Conservation (phyloP, 2,888 invertebrate species). For the Phragmatobia fuliginosa region DNA sequence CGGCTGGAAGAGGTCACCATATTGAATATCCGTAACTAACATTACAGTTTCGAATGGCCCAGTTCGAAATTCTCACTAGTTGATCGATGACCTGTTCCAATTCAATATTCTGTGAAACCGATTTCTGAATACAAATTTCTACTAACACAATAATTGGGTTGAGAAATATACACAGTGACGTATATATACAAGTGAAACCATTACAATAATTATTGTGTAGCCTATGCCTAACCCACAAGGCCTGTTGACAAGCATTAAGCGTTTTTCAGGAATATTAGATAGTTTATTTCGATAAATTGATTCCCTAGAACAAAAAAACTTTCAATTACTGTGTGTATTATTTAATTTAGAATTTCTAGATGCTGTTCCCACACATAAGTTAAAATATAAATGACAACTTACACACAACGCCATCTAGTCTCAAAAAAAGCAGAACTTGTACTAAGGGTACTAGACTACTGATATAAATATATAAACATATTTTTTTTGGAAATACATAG, state of each 20-base stretch:
- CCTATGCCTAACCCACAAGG: background rate
- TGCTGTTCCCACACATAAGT: background rate
- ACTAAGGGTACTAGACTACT: no score
- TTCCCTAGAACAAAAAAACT: background rate
- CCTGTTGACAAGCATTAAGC: background rate
- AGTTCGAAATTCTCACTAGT: background rate
- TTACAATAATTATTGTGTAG: background rate
- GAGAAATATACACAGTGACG: background rate
- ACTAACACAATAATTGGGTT: background rate
- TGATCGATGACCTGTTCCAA: background rate
- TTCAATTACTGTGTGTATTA: background rate
- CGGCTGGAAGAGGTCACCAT: accelerated
- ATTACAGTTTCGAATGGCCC: background rate
- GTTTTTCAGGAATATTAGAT: background rate
- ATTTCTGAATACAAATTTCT: background rate
- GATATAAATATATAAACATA: no score
- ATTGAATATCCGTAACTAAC: background rate
- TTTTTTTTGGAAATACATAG: no score
- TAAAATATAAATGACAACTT: no score
- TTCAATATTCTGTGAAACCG: conserved; percentile 2
- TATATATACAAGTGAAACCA: background rate
- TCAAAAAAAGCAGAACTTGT: no score
- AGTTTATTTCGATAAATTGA: background rate
- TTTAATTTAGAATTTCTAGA: background rate
- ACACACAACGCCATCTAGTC: no score